phyloP scores from a whole-genome alignment of 2,888 invertebrate genomes.

The Erpobdella octoculata region DNA sequence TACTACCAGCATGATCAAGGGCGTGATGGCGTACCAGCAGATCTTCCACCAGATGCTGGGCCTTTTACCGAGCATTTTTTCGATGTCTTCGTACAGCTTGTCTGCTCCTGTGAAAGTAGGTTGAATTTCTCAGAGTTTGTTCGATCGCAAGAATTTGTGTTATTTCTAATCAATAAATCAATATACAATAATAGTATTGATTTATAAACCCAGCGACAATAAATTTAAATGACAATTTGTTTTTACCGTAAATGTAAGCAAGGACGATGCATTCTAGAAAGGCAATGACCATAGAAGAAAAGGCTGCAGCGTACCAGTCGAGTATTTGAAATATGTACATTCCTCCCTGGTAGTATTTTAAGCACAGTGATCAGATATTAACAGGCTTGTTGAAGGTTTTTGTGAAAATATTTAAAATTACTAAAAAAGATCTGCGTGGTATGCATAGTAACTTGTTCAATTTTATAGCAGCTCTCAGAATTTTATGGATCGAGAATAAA shows the following conservation, averaged over 20 bases:
- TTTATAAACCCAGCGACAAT: no score
- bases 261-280: constrained; percentile 49
- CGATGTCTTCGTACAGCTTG: constrained; percentile 39
- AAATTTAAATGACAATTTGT: no score
- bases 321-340: constrained; percentile 51
- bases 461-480: no score
- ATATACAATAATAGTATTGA: background rate
- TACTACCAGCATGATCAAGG: constrained; percentile 39
- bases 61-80: constrained; percentile 40
- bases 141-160: background rate
- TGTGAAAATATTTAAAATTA: no score
- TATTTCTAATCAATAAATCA: background rate
- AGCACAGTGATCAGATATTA: no score
- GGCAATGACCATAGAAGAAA: constrained; percentile 49
- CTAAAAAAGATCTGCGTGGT: no score
- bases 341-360: constrained; percentile 52
- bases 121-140: background rate
- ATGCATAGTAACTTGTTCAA: no score
- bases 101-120: constrained; percentile 35
- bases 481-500: no score
- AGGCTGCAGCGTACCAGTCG: constrained; percentile 51
- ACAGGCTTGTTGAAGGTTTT: no score
- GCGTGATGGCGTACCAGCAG: constrained; percentile 40
- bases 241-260: constrained; percentile 51
- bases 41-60: constrained; percentile 38